These are phyloP conservation scores for Pantherophis alleghaniensis DNA, from an alignment of 2,797 vertebrate species.

Conservation along the genomic window DNA sequence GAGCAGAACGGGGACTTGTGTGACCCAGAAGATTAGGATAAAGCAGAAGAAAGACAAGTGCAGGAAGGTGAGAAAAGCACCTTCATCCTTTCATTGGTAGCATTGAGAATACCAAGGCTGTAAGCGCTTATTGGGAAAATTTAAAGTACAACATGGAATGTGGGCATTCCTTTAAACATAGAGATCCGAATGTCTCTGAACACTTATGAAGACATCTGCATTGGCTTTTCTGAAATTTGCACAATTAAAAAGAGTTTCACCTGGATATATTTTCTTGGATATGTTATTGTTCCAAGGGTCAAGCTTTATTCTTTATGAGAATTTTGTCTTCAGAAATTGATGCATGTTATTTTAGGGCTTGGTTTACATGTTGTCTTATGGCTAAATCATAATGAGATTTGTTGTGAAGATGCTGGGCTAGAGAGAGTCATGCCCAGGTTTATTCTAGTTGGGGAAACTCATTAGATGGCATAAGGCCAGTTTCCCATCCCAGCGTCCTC, in stretches of 20 bases:
- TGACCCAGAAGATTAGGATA: not conserved
- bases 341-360: not conserved
- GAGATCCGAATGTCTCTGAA: not conserved
- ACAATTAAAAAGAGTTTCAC: not conserved
- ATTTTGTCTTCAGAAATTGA: not conserved
- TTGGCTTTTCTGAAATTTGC: not conserved
- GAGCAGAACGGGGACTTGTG: not conserved
- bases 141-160: not conserved
- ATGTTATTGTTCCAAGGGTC: not conserved
- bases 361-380: not conserved
- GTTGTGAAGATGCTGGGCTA: not conserved
- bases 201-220: not conserved
- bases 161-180: not conserved
- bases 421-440: not conserved
- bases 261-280: not conserved
- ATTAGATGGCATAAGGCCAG: not conserved
- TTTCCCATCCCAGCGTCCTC: not conserved
- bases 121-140: not conserved
- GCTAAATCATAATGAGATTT: not conserved
- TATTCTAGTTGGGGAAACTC: not conserved
- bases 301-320: no score
- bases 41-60: not conserved
- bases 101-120: not conserved
- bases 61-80: not conserved
- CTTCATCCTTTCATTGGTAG: not conserved